phyloP scores from a whole-genome alignment of 2,797 vertebrate species.

The Argyrosomus regius region DNA sequence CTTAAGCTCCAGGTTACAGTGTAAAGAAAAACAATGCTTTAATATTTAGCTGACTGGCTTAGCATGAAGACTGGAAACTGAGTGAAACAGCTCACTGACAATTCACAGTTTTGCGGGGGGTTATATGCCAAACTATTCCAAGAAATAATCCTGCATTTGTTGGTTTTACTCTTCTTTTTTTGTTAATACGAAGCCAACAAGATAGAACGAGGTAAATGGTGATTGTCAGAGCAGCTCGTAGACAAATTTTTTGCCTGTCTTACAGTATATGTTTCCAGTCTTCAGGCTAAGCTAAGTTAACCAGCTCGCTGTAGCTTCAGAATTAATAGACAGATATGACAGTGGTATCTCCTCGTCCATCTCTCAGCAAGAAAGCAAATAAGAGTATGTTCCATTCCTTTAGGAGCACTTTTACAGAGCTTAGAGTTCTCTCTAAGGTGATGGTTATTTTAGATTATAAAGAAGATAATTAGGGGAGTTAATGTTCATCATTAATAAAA shows the following conservation, averaged over 20 bases:
- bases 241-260: too few species aligned
- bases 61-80: not conserved
- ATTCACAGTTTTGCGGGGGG: too few species aligned
- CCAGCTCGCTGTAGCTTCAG: not conserved
- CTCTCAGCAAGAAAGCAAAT: not conserved
- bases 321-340: not conserved
- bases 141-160: not conserved
- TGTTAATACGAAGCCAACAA: not conserved
- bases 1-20: not conserved
- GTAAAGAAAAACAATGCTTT: not conserved
- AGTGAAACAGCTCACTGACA: not conserved
- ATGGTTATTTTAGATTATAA: too few species aligned
- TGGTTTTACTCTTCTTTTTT: not conserved
- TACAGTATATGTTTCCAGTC: not conserved
- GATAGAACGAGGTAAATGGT: accelerated
- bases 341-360: not conserved
- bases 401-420: not conserved
- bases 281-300: not conserved
- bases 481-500: too few species aligned
- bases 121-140: not conserved
- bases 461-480: too few species aligned
- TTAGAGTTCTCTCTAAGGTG: too few species aligned
- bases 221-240: not conserved
- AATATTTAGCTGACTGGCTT: too few species aligned
- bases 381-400: not conserved